phyloP scores from a whole-genome alignment of 2,888 invertebrate genomes.

The Cotesia congregata region DNA sequence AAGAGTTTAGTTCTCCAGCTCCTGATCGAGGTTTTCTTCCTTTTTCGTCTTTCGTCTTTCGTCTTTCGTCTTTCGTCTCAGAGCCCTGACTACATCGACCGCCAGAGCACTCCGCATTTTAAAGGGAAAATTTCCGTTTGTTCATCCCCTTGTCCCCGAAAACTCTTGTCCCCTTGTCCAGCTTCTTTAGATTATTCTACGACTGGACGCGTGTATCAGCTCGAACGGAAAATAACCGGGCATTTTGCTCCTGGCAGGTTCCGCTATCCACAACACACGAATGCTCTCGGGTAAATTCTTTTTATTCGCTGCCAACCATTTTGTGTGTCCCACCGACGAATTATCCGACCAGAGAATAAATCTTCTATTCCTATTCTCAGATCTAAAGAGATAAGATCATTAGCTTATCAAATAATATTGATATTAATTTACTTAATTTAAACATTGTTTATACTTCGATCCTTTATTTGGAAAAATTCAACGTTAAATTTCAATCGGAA shows the following conservation, averaged over 20 bases:
- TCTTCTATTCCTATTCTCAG: no score
- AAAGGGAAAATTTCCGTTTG: conserved; percentile 69
- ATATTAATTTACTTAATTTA: background rate
- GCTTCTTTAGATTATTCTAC: conserved; percentile 62
- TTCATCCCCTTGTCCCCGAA: conserved; percentile 46
- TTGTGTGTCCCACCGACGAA: conserved; percentile 8
- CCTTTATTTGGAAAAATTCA: background rate
- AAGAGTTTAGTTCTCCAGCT: conserved; percentile 56
- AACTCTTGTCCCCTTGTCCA: conserved; percentile 33
- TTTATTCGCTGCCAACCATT: conserved; percentile 19
- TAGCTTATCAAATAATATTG: no score
- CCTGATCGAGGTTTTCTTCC: conserved; percentile 42
- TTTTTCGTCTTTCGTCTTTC: conserved; percentile 41
- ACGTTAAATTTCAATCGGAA: conserved; percentile 24
- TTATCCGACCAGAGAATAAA: background rate
- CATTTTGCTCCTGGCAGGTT: conserved; percentile 68
- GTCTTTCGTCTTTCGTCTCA: background rate
- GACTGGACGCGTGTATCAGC: conserved; percentile 61
- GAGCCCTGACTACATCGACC: conserved; percentile 60
- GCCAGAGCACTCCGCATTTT: conserved; percentile 66
- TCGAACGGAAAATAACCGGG: conserved; percentile 70
- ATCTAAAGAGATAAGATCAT: no score
- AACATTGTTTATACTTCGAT: background rate
- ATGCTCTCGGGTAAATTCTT: conserved; percentile 46
- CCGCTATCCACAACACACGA: conserved; percentile 53